These are phyloP conservation scores for Sorex maritimensis DNA, from an alignment of 2,797 vertebrate genomes.

Conservation along the genomic window DNA sequence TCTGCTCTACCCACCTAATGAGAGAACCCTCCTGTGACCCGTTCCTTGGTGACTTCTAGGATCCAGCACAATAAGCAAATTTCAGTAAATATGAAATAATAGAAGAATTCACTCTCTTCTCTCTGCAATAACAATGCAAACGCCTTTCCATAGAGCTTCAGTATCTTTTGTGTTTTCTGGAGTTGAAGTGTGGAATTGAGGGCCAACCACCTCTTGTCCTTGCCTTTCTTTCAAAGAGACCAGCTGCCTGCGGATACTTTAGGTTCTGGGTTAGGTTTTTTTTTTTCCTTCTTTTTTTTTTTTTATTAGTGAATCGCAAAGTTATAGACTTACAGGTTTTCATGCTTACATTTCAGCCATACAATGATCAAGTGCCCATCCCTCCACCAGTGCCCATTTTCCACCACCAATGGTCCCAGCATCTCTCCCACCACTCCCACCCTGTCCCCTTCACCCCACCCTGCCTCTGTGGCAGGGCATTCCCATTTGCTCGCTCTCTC, in stretches of 20 bases:
- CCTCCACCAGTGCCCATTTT: too few relatives aligned
- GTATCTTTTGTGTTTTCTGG: neutral
- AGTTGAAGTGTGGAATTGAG: neutral
- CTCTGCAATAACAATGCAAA: neutral
- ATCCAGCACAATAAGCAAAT: neutral
- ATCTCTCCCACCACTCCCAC: too few relatives aligned
- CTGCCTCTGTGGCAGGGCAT: too few relatives aligned
- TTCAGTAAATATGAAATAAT: neutral
- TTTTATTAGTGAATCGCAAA: too few relatives aligned
- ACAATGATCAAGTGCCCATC: too few relatives aligned
- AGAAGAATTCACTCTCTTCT: neutral
- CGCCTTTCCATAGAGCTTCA: neutral
- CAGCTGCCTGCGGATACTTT: neutral
- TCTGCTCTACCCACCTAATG: neutral
- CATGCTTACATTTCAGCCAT: too few relatives aligned
- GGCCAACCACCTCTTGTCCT: neutral
- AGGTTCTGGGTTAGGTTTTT: neutral
- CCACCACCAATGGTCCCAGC: too few relatives aligned
- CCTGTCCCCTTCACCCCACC: too few relatives aligned
- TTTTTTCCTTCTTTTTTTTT: too few relatives aligned
- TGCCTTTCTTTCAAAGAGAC: neutral
- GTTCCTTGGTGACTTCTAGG: neutral
- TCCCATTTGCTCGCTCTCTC: too few relatives aligned
- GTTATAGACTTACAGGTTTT: too few relatives aligned
- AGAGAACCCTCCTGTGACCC: neutral